These are phyloP conservation scores for Gallinago nigripennis DNA, from an alignment of 2,797 vertebrate genomes.

Conservation along the genomic window DNA sequence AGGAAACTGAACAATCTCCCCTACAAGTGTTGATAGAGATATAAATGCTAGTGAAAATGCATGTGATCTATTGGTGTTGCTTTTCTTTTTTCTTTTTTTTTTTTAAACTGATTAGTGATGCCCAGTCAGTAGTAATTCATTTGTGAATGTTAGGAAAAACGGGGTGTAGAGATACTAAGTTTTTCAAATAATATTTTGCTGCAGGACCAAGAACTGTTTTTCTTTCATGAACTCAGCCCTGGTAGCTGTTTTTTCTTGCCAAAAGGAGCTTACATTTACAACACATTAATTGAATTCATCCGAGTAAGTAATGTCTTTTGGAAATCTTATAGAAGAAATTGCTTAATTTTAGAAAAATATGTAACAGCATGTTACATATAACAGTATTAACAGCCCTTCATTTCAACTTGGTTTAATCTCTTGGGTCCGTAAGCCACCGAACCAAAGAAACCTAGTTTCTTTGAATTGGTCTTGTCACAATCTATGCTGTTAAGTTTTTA, in stretches of 20 bases:
- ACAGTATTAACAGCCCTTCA: neutral
- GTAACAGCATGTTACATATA: neutral
- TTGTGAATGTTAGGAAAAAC: neutral
- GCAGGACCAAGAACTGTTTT: constrained; percentile 97
- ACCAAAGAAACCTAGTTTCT: neutral
- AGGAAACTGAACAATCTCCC: neutral
- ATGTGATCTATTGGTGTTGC: neutral
- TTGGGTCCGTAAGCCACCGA: neutral
- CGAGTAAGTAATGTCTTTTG: constrained; percentile 82
- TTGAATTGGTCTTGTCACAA: neutral
- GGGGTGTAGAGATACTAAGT: neutral
- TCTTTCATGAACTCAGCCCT: constrained; percentile 98
- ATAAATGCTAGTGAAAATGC: neutral
- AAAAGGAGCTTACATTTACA: constrained; percentile 95
- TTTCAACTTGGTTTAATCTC: neutral
- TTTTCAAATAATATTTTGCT: neutral
- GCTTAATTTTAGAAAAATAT: neutral
- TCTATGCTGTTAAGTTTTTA: neutral
- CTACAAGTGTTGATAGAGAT: neutral
- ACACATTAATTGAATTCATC: constrained; percentile 90
- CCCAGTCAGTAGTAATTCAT: neutral
- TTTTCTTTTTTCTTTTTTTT: neutral
- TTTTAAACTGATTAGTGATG: neutral
- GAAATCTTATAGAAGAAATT: neutral
- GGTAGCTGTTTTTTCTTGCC: constrained; percentile 98